A percentile compares a stretch with the other conserved stretches of the same genome.
These are phyloP conservation scores for Hemichromis elongatus DNA, from an alignment of 2,113 vertebrate genomes.

Conservation along the genomic window DNA sequence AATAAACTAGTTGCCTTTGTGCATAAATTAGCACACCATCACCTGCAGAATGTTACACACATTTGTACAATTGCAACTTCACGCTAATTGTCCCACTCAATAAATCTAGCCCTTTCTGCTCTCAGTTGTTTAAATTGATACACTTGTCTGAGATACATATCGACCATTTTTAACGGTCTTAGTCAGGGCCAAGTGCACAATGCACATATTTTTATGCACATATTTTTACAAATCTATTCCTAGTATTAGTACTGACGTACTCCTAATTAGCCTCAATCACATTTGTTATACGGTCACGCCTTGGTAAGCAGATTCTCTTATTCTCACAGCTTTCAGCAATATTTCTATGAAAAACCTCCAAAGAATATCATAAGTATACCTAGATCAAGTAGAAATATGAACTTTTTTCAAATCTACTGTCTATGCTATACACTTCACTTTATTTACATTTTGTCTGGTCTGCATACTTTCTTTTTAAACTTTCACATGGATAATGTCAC, in stretches of 20 bases:
- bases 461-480: background rate
- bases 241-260: conserved; percentile 11
- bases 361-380: background rate
- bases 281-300: conserved; percentile 29
- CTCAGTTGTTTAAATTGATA: background rate
- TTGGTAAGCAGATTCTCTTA: conserved; percentile 7
- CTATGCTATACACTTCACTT: background rate
- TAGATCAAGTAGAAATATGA: background rate
- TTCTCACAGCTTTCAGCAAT: conserved; percentile 1
- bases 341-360: background rate
- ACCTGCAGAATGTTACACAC: background rate
- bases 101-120: background rate
- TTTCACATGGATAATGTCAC: background rate
- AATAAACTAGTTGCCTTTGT: background rate
- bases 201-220: background rate
- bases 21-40: background rate
- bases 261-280: conserved; percentile 40
- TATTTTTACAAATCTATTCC: background rate
- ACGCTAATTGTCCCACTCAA: background rate
- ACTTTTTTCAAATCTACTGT: background rate
- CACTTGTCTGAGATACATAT: background rate
- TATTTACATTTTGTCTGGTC: background rate
- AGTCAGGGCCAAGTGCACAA: background rate
- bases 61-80: background rate
- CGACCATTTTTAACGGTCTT: background rate